phyloP scores from a whole-genome alignment of 2,888 invertebrate species.

The Meandrusa payeni region DNA sequence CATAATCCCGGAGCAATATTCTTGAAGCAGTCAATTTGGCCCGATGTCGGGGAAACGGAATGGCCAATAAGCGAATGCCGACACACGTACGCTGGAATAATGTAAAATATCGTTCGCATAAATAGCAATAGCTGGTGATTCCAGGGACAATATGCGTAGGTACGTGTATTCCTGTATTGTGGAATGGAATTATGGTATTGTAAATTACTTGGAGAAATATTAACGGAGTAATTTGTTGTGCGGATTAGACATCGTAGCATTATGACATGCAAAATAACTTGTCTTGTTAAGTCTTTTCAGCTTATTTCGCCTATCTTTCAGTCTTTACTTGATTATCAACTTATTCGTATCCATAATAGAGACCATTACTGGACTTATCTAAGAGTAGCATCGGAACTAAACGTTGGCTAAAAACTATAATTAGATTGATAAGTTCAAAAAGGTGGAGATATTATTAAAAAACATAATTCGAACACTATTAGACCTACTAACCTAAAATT shows the following conservation, averaged over 20 bases:
- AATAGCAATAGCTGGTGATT: conserved; percentile 23
- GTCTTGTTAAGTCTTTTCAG: too few relatives aligned
- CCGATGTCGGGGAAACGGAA: conserved; percentile 34
- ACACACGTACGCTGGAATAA: conserved; percentile 24
- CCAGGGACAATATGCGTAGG: conserved; percentile 23
- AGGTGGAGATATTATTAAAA: too few relatives aligned
- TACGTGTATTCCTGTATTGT: conserved; percentile 8
- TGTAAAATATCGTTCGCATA: conserved; percentile 23
- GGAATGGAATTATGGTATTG: conserved; percentile 22
- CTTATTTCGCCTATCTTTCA: too few relatives aligned
- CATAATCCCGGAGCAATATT: conserved; percentile 27
- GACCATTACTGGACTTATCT: too few relatives aligned
- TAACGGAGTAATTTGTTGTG: conserved; percentile 14
- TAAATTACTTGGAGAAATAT: conserved; percentile 15
- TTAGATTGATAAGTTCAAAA: too few relatives aligned
- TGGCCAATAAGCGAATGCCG: conserved; percentile 34
- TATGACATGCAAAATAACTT: too few relatives aligned
- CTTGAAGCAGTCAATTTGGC: conserved; percentile 35
- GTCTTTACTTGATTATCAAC: too few relatives aligned
- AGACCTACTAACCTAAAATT: too few relatives aligned
- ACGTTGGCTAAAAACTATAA: too few relatives aligned
- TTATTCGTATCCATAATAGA: too few relatives aligned
- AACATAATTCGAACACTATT: too few relatives aligned
- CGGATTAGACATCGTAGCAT: background rate
- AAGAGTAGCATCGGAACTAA: too few relatives aligned